Evolutionary conservation across 2,113 vertebrate genomes (phyloP), one percentile per base, ranked within the genome.

Genomic region (Pseudonaja textilis): DNA sequence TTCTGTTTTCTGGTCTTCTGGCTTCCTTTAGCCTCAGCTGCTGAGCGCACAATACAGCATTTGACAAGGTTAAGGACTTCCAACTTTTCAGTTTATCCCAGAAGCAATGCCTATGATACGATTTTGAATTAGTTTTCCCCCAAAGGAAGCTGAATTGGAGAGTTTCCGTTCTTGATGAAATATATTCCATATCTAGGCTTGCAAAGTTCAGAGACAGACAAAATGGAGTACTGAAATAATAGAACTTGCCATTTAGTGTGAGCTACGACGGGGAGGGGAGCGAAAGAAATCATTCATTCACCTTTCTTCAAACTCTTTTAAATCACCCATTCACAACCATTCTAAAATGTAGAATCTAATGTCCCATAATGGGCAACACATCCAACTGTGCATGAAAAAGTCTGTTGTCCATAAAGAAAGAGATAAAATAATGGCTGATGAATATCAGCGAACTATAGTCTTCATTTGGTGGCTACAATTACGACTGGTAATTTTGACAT

Each of bases 41-140:
- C 39, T 91, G 85, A 39, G 81, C 93, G 91, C 91, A 93, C 88
- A 93, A 29, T 4, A 9, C 7, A 81, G 74, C 74, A 89, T 90
- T 55, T 92, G 88, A 14, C 20, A 91, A 23, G 87, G 14, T 26
- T 61, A 61, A 4, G 90, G 69, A 39, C 61, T 45, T 45, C 85
- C 87, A 89, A 3, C 23, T 89, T 34, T 93, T 74, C 59, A 20
- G 23, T 88, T 91, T 50, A 91, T 0, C 47, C n/a, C 3, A 89
- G 87, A 89, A 47, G 26, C 47, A 18, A 89, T 52, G 56, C 18
- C 29, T 91, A 3, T 8, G 34, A 74, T 87, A 55, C 42, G 29
- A 39, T 22, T 91, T 39, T 61, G 87, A 85, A 93, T 86, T 39
- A 52, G 54, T 34, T 86, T 86, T 90, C 7, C 54, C 64, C 45